phyloP scores from a whole-genome alignment of 1,140 invertebrate genomes.

The Ostrea edulis region DNA sequence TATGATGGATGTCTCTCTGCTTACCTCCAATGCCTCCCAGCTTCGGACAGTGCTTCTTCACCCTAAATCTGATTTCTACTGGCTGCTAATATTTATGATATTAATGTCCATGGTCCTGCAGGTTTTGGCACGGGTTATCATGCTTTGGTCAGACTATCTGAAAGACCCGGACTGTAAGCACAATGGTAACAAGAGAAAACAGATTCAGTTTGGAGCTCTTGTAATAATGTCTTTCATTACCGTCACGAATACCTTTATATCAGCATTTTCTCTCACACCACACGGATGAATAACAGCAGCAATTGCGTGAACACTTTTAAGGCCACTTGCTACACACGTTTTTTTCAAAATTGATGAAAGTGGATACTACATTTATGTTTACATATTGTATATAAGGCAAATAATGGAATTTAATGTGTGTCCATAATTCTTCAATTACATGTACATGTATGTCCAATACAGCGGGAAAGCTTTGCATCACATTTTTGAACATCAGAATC shows the following conservation, averaged over 20 bases:
- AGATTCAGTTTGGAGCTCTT: slow-evolving; percentile 46
- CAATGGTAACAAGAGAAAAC: slow-evolving; percentile 44
- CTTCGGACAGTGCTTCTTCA: slow-evolving; percentile 45
- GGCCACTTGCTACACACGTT: too few relatives aligned
- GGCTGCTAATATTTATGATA: slow-evolving; percentile 46
- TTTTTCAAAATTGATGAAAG: too few relatives aligned
- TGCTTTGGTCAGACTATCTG: slow-evolving; percentile 49
- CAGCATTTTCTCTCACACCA: background rate
- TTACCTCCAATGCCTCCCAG: slow-evolving; percentile 53
- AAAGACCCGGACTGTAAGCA: slow-evolving; percentile 47
- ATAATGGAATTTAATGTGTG: too few relatives aligned
- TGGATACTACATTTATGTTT: too few relatives aligned
- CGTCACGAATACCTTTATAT: background rate
- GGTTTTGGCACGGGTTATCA: slow-evolving; percentile 40
- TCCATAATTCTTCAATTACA: too few relatives aligned
- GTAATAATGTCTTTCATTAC: slow-evolving; percentile 42
- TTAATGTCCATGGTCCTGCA: slow-evolving; percentile 52
- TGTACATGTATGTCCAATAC: too few relatives aligned
- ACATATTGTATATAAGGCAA: too few relatives aligned
- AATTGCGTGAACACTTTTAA: too few relatives aligned
- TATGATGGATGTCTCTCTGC: slow-evolving; percentile 58
- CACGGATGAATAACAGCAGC: background rate
- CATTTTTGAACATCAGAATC: too few relatives aligned
- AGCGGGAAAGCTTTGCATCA: too few relatives aligned
- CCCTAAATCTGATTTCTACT: slow-evolving; percentile 49